These are phyloP conservation scores for Elmis aenea DNA, from an alignment of 2,888 invertebrate genomes.

Conservation along the genomic window DNA sequence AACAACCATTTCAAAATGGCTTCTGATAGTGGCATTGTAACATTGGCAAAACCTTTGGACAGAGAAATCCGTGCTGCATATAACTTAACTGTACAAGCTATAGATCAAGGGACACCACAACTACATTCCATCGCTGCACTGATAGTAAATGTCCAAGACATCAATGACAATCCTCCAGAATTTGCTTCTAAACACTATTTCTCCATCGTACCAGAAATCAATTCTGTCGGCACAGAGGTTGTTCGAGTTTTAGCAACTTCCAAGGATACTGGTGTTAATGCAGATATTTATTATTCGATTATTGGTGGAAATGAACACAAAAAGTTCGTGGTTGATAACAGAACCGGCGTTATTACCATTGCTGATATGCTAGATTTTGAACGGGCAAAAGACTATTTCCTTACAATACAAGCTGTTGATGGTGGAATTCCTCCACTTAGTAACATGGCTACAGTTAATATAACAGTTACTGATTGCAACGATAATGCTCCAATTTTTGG, in stretches of 20 bases:
- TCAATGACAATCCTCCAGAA: conserved; percentile 94
- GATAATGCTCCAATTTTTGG: conserved; percentile 82
- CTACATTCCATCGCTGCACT: conserved; percentile 63
- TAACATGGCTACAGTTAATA: conserved; percentile 81
- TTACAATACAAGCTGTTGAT: conserved; percentile 87
- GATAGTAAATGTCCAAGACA: conserved; percentile 81
- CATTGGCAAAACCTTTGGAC: conserved; percentile 77
- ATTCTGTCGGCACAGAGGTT: conserved; percentile 74
- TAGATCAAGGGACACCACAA: conserved; percentile 76
- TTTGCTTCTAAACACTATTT: conserved; percentile 80
- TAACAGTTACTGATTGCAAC: conserved; percentile 79
- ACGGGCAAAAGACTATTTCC: conserved; percentile 74
- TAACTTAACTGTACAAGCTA: conserved; percentile 76
- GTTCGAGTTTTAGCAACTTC: conserved; percentile 85
- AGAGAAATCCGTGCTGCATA: conserved; percentile 82
- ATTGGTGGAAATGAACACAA: conserved; percentile 85
- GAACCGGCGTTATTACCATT: conserved; percentile 70
- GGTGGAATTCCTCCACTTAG: conserved; percentile 85
- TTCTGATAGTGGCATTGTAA: conserved; percentile 78
- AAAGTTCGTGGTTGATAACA: conserved; percentile 72
- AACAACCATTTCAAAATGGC: conserved; percentile 75
- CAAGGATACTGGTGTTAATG: conserved; percentile 88
- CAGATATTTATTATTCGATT: conserved; percentile 83
- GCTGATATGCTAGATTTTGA: conserved; percentile 83
- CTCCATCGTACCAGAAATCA: conserved; percentile 72